These are phyloP conservation scores for Lochmaea capreae DNA, from an alignment of 2,888 invertebrate species.

Conservation along the genomic window DNA sequence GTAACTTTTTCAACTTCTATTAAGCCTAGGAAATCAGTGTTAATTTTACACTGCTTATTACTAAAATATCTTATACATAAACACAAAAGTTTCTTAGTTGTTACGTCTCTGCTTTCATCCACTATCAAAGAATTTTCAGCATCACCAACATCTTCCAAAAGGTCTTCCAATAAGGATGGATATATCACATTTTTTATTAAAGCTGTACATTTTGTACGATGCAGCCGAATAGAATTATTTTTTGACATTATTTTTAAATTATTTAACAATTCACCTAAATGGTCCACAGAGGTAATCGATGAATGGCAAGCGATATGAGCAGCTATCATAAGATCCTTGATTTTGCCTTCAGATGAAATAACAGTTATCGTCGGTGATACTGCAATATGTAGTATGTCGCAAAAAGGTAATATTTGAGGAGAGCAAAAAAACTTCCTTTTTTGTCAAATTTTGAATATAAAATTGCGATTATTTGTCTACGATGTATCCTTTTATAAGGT, in stretches of 20 bases:
- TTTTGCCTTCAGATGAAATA: conserved; percentile 9
- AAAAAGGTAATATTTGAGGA: too few species aligned
- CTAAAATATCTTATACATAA: conserved; percentile 11
- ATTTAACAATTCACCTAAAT: conserved; percentile 28
- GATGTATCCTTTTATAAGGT: too few species aligned
- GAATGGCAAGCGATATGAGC: conserved; percentile 27
- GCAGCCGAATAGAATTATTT: conserved; percentile 5
- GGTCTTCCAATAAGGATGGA: conserved; percentile 15
- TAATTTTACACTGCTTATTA: conserved; percentile 17
- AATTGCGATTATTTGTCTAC: too few species aligned
- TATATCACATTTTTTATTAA: conserved; percentile 29
- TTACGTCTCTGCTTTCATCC: conserved; percentile 26
- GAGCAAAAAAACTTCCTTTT: too few species aligned
- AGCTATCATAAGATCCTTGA: conserved; percentile 20
- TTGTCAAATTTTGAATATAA: too few species aligned
- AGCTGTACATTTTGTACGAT: conserved; percentile 34
- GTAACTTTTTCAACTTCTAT: conserved; percentile 20
- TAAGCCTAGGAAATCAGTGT: conserved; percentile 23
- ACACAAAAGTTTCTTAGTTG: conserved; percentile 11
- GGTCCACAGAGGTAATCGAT: conserved; percentile 22
- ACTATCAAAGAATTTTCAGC: conserved; percentile 26
- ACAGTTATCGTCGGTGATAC: too few species aligned
- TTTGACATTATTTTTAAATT: conserved; percentile 12
- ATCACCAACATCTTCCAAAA: conserved; percentile 24
- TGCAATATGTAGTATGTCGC: too few species aligned